A percentile compares a stretch with the other conserved stretches of the same genome.
These are phyloP conservation scores for Helicolenus hilgendorfi DNA, from an alignment of 2,797 vertebrate species.

Conservation along the genomic window DNA sequence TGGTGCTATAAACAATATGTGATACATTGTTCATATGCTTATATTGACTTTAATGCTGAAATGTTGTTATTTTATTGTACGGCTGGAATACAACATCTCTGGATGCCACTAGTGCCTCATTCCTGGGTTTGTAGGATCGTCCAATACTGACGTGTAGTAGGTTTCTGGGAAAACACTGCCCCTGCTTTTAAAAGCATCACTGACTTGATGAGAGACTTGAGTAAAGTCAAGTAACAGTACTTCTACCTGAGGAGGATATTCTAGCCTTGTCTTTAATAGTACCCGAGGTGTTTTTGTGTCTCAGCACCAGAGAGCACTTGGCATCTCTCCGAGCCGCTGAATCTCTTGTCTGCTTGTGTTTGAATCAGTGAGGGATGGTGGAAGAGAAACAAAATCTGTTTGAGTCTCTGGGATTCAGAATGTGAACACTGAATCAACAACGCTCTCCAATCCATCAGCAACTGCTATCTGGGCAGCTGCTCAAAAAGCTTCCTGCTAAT, in stretches of 20 bases:
- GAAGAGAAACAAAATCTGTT: slow-evolving; percentile 21
- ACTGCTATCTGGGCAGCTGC: neutral
- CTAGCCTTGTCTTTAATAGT: neutral
- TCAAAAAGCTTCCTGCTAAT: slow-evolving; percentile 9
- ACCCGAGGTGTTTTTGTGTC: neutral
- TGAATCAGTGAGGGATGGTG: slow-evolving; percentile 9
- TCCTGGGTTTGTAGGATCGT: neutral
- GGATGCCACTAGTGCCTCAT: neutral
- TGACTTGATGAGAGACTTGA: neutral
- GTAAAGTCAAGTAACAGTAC: neutral
- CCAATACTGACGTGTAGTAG: neutral
- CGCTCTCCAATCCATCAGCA: neutral
- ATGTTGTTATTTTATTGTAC: neutral
- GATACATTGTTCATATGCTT: neutral
- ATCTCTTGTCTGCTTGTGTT: slow-evolving; percentile 11
- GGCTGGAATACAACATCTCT: neutral
- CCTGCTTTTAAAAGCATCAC: neutral
- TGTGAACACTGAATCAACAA: slow-evolving; percentile 3
- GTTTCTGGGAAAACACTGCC: neutral
- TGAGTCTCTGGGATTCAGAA: neutral
- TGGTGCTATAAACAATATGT: neutral
- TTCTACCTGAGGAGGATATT: neutral
- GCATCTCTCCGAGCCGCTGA: neutral
- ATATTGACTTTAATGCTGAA: neutral
- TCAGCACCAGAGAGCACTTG: slow-evolving; percentile 6